Conservation (phyloP, 2,113 vertebrate genomes). For the Scomber japonicus region DNA sequence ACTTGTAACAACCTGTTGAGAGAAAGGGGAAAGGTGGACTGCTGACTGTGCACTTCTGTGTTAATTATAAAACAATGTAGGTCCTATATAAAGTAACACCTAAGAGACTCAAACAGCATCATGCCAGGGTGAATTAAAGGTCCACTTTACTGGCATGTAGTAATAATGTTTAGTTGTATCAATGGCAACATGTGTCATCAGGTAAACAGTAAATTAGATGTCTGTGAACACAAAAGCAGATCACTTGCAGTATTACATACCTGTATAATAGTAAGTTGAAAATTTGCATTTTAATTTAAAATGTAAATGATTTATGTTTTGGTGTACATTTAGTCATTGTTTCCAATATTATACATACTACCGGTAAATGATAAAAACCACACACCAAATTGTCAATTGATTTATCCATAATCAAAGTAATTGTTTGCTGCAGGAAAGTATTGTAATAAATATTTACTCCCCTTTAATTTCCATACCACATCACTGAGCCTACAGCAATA, state of each 20-base stretch:
- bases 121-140: background rate
- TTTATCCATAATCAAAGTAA: constrained; percentile 14
- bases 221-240: background rate
- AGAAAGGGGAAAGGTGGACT: background rate
- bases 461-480: background rate
- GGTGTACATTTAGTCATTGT: background rate
- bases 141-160: background rate
- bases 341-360: background rate
- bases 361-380: too few species aligned
- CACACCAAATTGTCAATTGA: background rate
- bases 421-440: background rate
- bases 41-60: background rate
- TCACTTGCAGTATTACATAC: background rate
- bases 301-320: background rate
- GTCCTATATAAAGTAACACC: background rate
- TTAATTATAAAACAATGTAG: background rate
- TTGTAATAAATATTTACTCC: background rate
- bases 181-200: constrained; percentile 1
- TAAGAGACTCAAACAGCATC: background rate
- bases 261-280: background rate
- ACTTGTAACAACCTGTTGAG: background rate
- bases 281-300: background rate
- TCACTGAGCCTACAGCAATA: background rate
- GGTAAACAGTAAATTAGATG: constrained; percentile 4
- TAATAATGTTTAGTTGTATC: constrained; percentile 12